Evolutionary conservation across 2,888 invertebrate genomes (phyloP).

Genomic region (Rhagium mordax): DNA sequence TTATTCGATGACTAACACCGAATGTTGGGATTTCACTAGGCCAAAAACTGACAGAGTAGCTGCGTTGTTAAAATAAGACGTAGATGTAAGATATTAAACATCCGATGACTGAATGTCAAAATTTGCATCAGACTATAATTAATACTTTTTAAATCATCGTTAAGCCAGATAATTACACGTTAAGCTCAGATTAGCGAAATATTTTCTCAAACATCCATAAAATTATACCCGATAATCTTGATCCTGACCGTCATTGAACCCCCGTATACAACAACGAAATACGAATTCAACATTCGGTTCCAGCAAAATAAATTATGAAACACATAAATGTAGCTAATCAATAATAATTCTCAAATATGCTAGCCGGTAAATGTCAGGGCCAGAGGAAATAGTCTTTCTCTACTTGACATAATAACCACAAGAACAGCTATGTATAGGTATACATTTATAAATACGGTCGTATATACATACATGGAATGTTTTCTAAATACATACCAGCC

Average conservation of each 20-base stretch:
- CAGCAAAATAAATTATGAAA: neutral
- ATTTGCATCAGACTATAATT: neutral
- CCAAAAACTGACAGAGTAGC: too few relatives aligned
- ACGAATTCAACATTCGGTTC: neutral
- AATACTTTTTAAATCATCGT: neutral
- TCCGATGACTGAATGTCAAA: neutral
- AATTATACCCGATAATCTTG: neutral
- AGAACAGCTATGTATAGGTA: neutral
- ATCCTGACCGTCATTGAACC: constrained; percentile 2
- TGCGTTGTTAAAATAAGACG: too few relatives aligned
- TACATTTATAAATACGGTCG: neutral
- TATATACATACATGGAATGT: constrained; percentile 6
- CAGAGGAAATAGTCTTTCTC: constrained; percentile 34
- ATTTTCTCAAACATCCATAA: neutral
- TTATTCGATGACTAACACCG: too few relatives aligned
- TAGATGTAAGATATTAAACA: neutral
- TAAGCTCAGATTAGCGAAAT: neutral
- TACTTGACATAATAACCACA: constrained; percentile 9
- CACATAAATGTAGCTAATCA: constrained; percentile 10
- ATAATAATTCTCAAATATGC: constrained; percentile 26
- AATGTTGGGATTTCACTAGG: too few relatives aligned
- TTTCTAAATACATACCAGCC: neutral
- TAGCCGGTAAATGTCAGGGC: constrained; percentile 25
- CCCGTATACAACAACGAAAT: neutral
- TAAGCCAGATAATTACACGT: neutral